Evolutionary conservation across 1,140 invertebrate species (phyloP).

Genomic region (Psilanteris sp.): DNA sequence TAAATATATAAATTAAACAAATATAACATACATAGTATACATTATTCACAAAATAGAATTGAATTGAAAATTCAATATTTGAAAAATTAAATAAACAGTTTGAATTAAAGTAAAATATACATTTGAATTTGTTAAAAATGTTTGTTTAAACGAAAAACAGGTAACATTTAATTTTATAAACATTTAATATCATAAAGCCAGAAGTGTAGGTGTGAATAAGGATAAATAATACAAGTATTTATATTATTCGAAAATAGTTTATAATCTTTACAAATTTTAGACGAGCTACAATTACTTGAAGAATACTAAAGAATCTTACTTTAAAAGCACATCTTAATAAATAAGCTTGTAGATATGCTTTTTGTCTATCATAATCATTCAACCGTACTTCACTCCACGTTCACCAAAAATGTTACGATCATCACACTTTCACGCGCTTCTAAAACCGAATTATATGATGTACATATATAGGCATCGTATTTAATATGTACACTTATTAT

Average conservation of each 20-base stretch:
- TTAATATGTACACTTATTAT: conserved; percentile 59
- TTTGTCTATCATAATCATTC: conserved; percentile 53
- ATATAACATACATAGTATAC: too few species aligned
- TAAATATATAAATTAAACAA: too few species aligned
- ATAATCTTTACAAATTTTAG: conserved; percentile 62
- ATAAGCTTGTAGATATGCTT: conserved; percentile 45
- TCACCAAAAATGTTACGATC: conserved; percentile 50
- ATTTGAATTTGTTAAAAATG: too few species aligned
- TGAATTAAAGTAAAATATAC: too few species aligned
- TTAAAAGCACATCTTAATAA: conserved; percentile 48
- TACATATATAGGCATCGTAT: conserved; percentile 47
- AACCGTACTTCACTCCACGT: conserved; percentile 60
- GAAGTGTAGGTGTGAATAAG: too few species aligned
- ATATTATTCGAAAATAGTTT: conserved; percentile 63
- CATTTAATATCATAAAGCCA: too few species aligned
- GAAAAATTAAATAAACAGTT: too few species aligned
- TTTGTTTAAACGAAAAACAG: too few species aligned
- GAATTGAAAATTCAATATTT: too few species aligned
- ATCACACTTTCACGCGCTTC: conserved; percentile 49
- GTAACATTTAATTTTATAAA: too few species aligned
- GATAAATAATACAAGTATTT: conserved; percentile 14
- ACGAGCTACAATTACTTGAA: conserved; percentile 54
- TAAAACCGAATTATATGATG: conserved; percentile 41
- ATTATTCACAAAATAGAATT: too few species aligned
- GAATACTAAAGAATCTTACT: conserved; percentile 55